These are phyloP conservation scores for Arion vulgaris DNA, from an alignment of 1,140 invertebrate genomes.

Conservation along the genomic window DNA sequence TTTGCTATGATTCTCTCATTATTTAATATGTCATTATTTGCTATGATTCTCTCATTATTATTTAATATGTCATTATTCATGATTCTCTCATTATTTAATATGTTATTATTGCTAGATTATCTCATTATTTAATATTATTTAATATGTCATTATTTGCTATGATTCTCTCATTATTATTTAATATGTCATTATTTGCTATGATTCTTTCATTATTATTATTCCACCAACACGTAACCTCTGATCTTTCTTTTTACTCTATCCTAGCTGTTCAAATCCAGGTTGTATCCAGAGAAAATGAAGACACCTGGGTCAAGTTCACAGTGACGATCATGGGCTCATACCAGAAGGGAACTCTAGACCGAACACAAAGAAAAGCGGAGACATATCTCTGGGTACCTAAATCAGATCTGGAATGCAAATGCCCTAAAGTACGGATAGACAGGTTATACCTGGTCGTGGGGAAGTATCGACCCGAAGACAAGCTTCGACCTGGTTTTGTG, in stretches of 20 bases:
- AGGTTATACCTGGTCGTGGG: conserved; percentile 76
- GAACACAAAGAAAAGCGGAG: conserved; percentile 78
- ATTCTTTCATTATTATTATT: too few relatives aligned
- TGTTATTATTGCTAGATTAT: too few relatives aligned
- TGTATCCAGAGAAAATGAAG: conserved; percentile 82
- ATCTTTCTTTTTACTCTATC: neutral
- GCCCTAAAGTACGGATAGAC: conserved; percentile 91
- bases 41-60: too few relatives aligned
- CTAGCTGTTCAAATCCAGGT: conserved; percentile 89
- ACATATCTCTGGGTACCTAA: conserved; percentile 86
- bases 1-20: too few relatives aligned
- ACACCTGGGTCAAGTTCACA: conserved; percentile 87
- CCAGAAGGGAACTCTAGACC: conserved; percentile 77
- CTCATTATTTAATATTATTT: too few relatives aligned
- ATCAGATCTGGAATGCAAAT: conserved; percentile 88
- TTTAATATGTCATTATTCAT: too few relatives aligned
- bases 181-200: too few relatives aligned
- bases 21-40: too few relatives aligned
- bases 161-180: too few relatives aligned
- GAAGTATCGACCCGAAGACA: conserved; percentile 73
- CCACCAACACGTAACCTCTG: too few relatives aligned
- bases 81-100: too few relatives aligned
- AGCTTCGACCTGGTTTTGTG: conserved; percentile 79
- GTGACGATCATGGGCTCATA: conserved; percentile 89
- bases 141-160: too few relatives aligned